Percentiles rank a stretch among this genome's conserved stretches.
Evolutionary conservation across 2,888 invertebrate species (phyloP).

Genomic region (Andrena praecox): DNA sequence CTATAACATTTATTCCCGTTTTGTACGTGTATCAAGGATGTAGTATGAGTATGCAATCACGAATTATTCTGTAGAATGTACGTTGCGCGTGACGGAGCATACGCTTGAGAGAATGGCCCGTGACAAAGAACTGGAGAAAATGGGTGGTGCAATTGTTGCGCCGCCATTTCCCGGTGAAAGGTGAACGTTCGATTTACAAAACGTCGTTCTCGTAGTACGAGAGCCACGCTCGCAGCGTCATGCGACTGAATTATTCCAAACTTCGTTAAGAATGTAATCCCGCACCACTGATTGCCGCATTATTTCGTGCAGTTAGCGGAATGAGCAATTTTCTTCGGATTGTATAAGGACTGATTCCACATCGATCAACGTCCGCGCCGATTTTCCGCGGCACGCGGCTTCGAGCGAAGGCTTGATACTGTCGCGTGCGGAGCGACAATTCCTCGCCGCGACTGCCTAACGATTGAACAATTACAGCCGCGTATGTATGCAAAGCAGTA

Average conservation of each 20-base stretch:
- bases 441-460: constrained; percentile 34
- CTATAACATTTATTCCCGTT: no score
- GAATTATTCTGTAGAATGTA: no score
- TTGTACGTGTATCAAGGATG: no score
- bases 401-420: constrained; percentile 10
- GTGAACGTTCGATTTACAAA: constrained; percentile 1
- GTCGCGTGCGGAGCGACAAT: constrained; percentile 57
- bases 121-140: no score
- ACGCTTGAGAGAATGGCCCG: no score
- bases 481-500: constrained; percentile 48
- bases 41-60: no score
- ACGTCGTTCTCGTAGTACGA: background rate
- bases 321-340: constrained; percentile 53
- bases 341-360: constrained; percentile 56
- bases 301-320: constrained; percentile 39
- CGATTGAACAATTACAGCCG: constrained; percentile 47
- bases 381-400: constrained; percentile 55
- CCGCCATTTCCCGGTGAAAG: background rate
- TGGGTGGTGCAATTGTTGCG: no score
- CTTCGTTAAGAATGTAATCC: constrained; percentile 40
- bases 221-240: background rate
- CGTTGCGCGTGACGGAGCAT: no score
- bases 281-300: constrained; percentile 46
- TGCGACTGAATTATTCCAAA: constrained; percentile 9
- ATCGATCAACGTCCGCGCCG: constrained; percentile 69